Percentiles rank a stretch among this genome's conserved stretches.
Conservation (phyloP, 1,140 invertebrate species). For the Sarcophaga bullata region DNA sequence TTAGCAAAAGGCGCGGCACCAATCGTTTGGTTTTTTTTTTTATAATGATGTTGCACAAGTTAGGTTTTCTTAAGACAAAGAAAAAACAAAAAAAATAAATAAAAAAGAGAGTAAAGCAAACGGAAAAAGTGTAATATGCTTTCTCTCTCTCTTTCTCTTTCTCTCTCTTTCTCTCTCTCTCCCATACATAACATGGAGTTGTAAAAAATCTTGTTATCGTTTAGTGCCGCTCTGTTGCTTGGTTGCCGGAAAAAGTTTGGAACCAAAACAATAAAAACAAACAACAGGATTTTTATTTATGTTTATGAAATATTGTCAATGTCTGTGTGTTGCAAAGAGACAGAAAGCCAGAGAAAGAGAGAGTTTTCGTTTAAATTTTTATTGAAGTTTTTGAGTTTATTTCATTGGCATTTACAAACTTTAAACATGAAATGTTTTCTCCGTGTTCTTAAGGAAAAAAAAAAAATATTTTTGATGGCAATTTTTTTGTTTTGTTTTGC, state of each 20-base stretch:
- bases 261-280: neutral
- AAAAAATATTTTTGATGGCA: neutral
- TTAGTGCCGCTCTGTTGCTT: neutral
- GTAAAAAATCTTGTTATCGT: too few species aligned
- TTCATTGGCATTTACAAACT: neutral
- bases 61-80: too few species aligned
- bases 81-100: too few species aligned
- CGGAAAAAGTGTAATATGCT: too few species aligned
- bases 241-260: neutral
- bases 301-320: slow-evolving; percentile 9
- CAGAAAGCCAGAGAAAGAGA: neutral
- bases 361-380: neutral
- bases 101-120: too few species aligned
- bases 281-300: slow-evolving; percentile 22
- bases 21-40: too few species aligned
- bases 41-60: too few species aligned
- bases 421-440: neutral
- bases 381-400: neutral
- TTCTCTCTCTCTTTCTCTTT: too few species aligned
- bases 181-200: too few species aligned
- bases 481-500: neutral
- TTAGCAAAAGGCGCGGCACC: too few species aligned
- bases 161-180: too few species aligned
- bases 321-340: neutral
- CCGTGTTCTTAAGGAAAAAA: neutral